These are phyloP conservation scores for Diglossa cyanea DNA, from an alignment of 2,797 vertebrate genomes.

Conservation along the genomic window DNA sequence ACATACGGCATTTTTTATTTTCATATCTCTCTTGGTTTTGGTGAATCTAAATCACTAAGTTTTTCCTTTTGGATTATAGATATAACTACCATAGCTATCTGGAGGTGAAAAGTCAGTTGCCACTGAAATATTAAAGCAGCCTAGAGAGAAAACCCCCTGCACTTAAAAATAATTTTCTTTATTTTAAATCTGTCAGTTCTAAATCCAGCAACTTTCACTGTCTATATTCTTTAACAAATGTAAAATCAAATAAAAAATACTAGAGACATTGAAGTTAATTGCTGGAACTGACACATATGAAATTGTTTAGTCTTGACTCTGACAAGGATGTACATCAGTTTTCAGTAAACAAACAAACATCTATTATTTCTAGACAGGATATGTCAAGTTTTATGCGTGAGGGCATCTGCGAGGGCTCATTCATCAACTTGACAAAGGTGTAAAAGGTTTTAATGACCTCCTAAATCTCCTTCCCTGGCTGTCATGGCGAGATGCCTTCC, in stretches of 20 bases:
- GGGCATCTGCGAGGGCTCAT: neutral
- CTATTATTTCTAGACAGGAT: constrained; percentile 51
- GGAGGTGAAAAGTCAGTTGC: neutral
- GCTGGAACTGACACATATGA: neutral
- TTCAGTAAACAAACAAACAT: constrained; percentile 6
- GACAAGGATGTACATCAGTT: constrained; percentile 31
- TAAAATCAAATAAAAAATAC: neutral
- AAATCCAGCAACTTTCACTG: neutral
- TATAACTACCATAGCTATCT: neutral
- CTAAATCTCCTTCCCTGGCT: constrained; percentile 38
- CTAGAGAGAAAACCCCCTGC: accelerated
- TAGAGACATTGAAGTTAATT: neutral
- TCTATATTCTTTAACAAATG: neutral
- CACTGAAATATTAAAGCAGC: neutral
- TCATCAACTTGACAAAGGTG: neutral
- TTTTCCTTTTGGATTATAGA: neutral
- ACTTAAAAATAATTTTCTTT: neutral
- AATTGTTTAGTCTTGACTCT: constrained; percentile 47
- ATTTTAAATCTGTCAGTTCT: neutral
- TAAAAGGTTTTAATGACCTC: constrained; percentile 55
- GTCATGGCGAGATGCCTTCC: neutral
- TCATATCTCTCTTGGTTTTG: neutral
- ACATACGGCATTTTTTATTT: neutral
- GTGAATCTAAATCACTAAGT: neutral
- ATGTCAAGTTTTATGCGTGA: neutral